Evolutionary conservation across 2,888 invertebrate genomes (phyloP).

Genomic region (Argyra leucocephala): DNA sequence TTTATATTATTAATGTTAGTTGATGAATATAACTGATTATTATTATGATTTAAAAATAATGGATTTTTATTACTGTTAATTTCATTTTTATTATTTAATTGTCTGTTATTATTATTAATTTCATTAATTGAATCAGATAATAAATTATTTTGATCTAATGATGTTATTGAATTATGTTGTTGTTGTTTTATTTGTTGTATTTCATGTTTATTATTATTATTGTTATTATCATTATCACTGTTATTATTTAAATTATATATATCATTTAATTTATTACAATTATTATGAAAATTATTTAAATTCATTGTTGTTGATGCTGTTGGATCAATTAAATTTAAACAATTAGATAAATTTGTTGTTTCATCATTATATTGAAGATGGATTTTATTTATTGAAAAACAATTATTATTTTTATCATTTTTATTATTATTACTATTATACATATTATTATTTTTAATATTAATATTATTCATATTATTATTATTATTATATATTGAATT

Average conservation of each 20-base stretch:
- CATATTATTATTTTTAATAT: background rate
- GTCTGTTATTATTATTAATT: slow-evolving; percentile 10
- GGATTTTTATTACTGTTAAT: slow-evolving; percentile 14
- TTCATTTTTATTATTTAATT: slow-evolving; percentile 11
- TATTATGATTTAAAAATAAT: slow-evolving; percentile 24
- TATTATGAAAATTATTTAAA: slow-evolving; percentile 9
- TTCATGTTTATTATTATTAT: background rate
- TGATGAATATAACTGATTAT: slow-evolving; percentile 29
- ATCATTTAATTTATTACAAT: slow-evolving; percentile 1
- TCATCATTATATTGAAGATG: slow-evolving; percentile 34
- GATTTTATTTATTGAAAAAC: background rate
- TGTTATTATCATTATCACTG: background rate
- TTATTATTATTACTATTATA: background rate
- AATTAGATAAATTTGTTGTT: slow-evolving; percentile 33
- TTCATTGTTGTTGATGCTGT: slow-evolving; percentile 48
- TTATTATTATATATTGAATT: background rate
- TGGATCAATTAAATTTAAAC: background rate
- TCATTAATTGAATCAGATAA: no score
- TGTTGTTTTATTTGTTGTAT: background rate
- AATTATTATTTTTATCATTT: background rate
- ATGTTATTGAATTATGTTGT: background rate
- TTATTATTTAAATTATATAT: background rate
- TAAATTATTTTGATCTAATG: background rate
- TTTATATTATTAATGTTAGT: slow-evolving; percentile 29
- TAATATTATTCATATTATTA: background rate